Base-by-base conservation (phyloP, 1,140 invertebrate genomes). In the Mesaphorura yosii region DNA sequence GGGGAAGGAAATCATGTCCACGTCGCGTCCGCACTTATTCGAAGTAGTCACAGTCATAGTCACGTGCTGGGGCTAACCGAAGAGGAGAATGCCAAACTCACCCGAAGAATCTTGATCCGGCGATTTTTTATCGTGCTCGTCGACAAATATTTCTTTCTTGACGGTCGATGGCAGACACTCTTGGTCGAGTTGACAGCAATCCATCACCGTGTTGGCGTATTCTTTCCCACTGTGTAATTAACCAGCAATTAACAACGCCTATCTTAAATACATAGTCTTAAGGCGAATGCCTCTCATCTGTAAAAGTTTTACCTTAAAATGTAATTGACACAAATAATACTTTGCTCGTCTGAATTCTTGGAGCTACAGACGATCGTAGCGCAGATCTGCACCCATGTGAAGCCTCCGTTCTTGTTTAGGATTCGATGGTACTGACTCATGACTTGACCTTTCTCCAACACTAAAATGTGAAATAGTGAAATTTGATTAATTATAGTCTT, bases 371-470 rank as follows among this genome's bases (percentile, higher is more conserved):
- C 88, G 7, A 96, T 87, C 1, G 91, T 96, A 25, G 90, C 91
- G 69, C 92, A 97, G 1, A 88, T 93, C 71, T 96, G 92, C 46
- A 95, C 73, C 91, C 91, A 96, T 26, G 88, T 90, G 71, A 86
- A 95, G 2, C 93, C 92, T 4, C 91, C 92, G 58, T 80, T 84
- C 70, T 93, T 93, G 72, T 94, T 95, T 82, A 96, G 91, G 59
- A 96, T 65, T 65, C 91, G 79, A 70, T 91, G 95, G 72, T 95
- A 97, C 67, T 90, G 87, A 5, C 89, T 94, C 70, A 96, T 75
- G 25, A 95, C 89, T 73, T 97, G 93, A 4, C 93, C 92, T 73
- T 97, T 97, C 67, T 87, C 81, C 64, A 96, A 85, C 68, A 97
- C 91, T 95, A 73, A 54, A 78, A 81, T 34, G 68, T 64, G n/a